Evolutionary conservation across 2,113 vertebrate species (phyloP), one percentile per base, ranked within the genome.

Genomic region (Corythoichthys haematopterus): DNA sequence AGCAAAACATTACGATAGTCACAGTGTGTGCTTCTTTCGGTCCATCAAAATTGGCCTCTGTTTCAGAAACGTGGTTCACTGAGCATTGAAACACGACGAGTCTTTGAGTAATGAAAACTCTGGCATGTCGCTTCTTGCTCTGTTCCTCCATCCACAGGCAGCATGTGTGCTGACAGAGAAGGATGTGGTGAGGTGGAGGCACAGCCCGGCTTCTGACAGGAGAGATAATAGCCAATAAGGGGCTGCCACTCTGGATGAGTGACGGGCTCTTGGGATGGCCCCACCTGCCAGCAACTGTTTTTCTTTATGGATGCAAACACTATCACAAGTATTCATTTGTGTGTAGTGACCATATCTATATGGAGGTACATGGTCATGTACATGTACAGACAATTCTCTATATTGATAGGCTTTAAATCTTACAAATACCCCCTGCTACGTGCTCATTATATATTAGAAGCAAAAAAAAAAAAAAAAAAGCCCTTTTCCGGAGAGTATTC

Each of bases 141-240:
- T 59, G 55, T 10, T 38, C 65, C 79, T 78, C 64, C 63, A 64
- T 82, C 77, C 56, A 79, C 72, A 58, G 69, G 76, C 80, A 60
- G 68, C 40, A 13, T 63, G 73, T 64, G 71, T 74, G 68, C 76
- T 85, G 85, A 87, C 85, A 87, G 66, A 86, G 85, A 87, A 75
- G 51, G 79, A 88, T 87, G 78, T 72, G 71, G 61, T 45, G 92
- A 72, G 92, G 92, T 90, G 2, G 83, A 80, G 92, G 79, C 89
- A 85, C 87, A 86, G 92, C 87, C 90, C 85, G 86, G 86, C 88
- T 84, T 82, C 90, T 95, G 95, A 91, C 88, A 94, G 93, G 84
- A 93, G 87, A 95, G 94, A 95, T 97, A 95, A 96, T 95, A 93
- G 95, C 92, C 94, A 95, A 94, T 95, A 94, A 95, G 92, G 90